These are phyloP conservation scores for Stenchaetothrips biformis DNA, from an alignment of 2,888 invertebrate species.

Conservation along the genomic window DNA sequence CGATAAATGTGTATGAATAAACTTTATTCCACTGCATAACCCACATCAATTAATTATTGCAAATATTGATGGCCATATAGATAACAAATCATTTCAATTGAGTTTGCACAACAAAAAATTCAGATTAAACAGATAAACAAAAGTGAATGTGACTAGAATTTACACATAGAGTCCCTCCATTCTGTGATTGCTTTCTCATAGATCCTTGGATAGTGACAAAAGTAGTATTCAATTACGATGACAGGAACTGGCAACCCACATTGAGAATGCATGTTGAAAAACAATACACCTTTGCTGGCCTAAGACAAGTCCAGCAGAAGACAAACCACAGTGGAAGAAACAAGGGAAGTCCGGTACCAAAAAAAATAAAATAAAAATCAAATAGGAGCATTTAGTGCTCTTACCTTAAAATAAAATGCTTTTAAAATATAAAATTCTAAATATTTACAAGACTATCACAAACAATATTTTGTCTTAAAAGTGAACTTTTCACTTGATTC, in stretches of 20 bases:
- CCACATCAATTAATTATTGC: background rate
- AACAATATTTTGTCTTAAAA: conserved; percentile 3
- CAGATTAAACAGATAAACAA: background rate
- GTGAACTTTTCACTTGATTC: background rate
- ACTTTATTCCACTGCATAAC: conserved; percentile 11
- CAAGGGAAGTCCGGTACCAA: background rate
- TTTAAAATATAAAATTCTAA: conserved; percentile 23
- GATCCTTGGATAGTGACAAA: background rate
- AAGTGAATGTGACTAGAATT: conserved; percentile 10
- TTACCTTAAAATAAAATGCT: background rate
- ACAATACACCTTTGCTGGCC: too few relatives aligned
- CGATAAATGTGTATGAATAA: background rate
- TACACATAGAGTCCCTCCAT: too few relatives aligned
- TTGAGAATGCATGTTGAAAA: too few relatives aligned
- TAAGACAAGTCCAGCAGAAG: too few relatives aligned
- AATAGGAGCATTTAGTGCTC: background rate
- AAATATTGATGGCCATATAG: background rate
- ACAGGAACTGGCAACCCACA: background rate
- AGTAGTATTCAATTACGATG: background rate
- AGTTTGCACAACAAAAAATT: background rate
- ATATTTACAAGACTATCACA: conserved; percentile 7
- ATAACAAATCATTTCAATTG: background rate
- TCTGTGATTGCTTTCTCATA: too few relatives aligned
- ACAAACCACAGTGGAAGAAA: background rate
- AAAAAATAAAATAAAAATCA: conserved; percentile 1